phyloP scores from a whole-genome alignment of 2,113 vertebrate species.

The Mustela lutreola region DNA sequence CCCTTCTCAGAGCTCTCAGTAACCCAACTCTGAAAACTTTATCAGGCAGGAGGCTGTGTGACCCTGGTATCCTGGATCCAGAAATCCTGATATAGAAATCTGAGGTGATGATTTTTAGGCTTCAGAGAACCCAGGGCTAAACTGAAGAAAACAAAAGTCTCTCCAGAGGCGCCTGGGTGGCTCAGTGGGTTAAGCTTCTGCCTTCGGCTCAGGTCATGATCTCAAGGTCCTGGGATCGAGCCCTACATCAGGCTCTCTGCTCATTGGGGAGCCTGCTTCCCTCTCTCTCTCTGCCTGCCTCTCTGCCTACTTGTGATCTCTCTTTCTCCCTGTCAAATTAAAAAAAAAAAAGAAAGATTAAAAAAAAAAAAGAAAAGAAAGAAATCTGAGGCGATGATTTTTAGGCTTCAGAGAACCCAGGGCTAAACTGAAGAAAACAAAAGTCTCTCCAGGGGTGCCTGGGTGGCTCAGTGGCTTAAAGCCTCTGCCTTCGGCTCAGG shows the following conservation, averaged over 20 bases:
- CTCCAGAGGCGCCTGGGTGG: neutral
- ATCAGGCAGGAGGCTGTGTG: neutral
- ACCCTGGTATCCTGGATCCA: neutral
- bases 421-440: constrained; percentile 16
- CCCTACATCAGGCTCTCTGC: too few relatives aligned
- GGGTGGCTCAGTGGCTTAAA: too few relatives aligned
- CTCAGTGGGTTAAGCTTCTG: too few relatives aligned
- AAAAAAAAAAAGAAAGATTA: too few relatives aligned
- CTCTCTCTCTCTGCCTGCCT: too few relatives aligned
- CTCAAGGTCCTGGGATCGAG: too few relatives aligned
- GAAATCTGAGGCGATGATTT: neutral
- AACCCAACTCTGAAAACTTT: constrained; percentile 26
- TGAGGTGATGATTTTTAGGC: neutral
- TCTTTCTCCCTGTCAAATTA: too few relatives aligned
- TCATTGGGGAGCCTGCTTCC: too few relatives aligned
- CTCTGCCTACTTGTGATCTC: too few relatives aligned
- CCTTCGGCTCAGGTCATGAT: too few relatives aligned
- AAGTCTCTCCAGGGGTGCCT: neutral
- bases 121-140: constrained; percentile 22
- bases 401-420: constrained; percentile 28
- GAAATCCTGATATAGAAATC: neutral
- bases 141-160: constrained; percentile 18
- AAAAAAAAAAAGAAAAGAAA: too few relatives aligned
- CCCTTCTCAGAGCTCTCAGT: neutral
- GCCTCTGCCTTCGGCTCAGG: too few relatives aligned